Base-by-base conservation (phyloP, 2,888 invertebrate species). In the Priocnemis perturbator region DNA sequence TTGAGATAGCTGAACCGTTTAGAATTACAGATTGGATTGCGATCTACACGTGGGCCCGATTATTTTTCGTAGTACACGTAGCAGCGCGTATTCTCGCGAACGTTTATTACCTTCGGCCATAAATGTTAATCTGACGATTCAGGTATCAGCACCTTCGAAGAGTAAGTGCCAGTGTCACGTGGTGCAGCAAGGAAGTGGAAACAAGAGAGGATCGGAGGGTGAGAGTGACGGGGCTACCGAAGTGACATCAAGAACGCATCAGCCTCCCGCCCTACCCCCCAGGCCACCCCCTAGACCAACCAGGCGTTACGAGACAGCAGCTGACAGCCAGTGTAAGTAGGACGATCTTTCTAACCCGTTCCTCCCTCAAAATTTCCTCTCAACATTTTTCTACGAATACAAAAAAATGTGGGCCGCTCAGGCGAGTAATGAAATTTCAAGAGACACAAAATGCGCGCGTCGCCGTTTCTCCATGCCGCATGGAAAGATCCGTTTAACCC, bases 211-310 rank as follows among this genome's bases (percentile, higher is more conserved):
- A 20, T 66, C 81, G 19, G 86, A 86, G 66, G 84, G 85, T 67
- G 83, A 84, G 55, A 83, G 76, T 71, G 85, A 85, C 67, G 85
- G 83, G 55, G 79, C 80, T 52, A 77, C 78, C 71, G 86, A 85
- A 63, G 81, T 83, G 66, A 80, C 83, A 74, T 81, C 85, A 61
- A 86, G 85, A 81, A 85, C 83, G 69, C 88, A 86, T 82, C 88
- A 89, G 74, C 89, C 88, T 30, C 89, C 88, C 7, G 89, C 89
- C 11, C 73, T 89, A 53, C 88, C 89, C 3, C 88, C 89, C 2
- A 83, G 88, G 66, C 89, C 89, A 60, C 89, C 88, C 3, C 88
- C 88, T 14, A 83, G 88, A 60, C 86, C 88, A 15, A 84, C 86
- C 56, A 85, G 89, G 73, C 84, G 83, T 63, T 88, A 86, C 76